A percentile compares a stretch with the other conserved stretches of the same genome.
Conservation (phyloP, 2,888 invertebrate genomes). For the Amblyjoppa proteus region DNA sequence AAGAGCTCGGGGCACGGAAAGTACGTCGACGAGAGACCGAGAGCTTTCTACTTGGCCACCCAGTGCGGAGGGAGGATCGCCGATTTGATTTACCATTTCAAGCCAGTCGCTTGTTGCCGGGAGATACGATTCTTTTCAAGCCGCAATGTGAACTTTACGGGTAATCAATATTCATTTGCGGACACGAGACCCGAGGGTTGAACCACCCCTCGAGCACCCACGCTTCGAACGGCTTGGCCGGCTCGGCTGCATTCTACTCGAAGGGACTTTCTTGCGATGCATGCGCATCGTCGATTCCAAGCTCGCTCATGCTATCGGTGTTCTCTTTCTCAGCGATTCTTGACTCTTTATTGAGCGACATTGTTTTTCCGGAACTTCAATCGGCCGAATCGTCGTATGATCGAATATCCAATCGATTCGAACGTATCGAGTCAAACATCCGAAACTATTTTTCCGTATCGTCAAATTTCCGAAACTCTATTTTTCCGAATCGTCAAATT, state of each 20-base stretch:
- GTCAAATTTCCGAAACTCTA: too few relatives aligned
- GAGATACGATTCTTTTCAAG: conserved; percentile 83
- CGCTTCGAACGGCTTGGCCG: conserved; percentile 74
- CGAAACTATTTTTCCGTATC: too few relatives aligned
- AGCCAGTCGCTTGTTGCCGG: conserved; percentile 83
- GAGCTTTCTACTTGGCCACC: conserved; percentile 60
- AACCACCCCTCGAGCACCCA: conserved; percentile 31
- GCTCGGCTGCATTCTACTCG: conserved; percentile 67
- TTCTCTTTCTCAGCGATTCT: not conserved
- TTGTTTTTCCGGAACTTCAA: not conserved
- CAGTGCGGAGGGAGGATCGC: conserved; percentile 70
- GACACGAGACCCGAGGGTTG: conserved; percentile 71
- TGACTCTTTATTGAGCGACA: not conserved
- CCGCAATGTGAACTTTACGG: conserved; percentile 70
- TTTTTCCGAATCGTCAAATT: too few relatives aligned
- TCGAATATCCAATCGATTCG: not conserved
- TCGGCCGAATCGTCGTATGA: too few relatives aligned
- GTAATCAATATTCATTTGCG: conserved; percentile 84
- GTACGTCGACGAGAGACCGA: conserved; percentile 34
- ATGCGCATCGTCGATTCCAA: not conserved
- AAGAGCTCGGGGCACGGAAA: conserved; percentile 9
- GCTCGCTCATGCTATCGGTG: not conserved
- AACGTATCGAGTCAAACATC: too few relatives aligned
- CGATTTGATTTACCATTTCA: conserved; percentile 82
- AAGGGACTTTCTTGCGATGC: conserved; percentile 31